Evolutionary conservation across 2,888 invertebrate species (phyloP).

Genomic region (Cephonodes hylas): DNA sequence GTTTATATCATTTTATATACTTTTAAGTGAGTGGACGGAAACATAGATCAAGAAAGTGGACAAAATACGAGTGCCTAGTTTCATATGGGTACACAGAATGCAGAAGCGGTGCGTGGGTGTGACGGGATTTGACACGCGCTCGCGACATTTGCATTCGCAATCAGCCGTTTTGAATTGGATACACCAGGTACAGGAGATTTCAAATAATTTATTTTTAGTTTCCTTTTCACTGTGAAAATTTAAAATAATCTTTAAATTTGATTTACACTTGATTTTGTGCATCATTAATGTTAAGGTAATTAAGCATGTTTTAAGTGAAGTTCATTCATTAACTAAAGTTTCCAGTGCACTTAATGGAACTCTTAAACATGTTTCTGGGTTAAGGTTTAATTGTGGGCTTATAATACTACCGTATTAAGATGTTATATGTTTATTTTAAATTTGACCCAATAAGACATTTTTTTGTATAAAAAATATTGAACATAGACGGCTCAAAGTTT

Average conservation of each 20-base stretch:
- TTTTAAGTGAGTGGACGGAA: background rate
- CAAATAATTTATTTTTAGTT: background rate
- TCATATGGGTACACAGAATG: conserved; percentile 13
- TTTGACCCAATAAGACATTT: background rate
- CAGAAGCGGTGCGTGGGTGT: conserved; percentile 47
- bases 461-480: background rate
- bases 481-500: conserved; percentile 43
- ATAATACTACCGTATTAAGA: background rate
- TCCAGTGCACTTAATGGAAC: too few species aligned
- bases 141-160: conserved; percentile 66
- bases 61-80: background rate
- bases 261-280: background rate
- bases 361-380: too few species aligned
- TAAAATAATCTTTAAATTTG: background rate
- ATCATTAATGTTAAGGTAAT: background rate
- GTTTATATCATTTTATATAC: background rate
- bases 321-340: background rate
- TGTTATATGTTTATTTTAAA: background rate
- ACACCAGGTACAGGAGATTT: background rate
- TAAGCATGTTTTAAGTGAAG: background rate
- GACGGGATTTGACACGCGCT: conserved; percentile 69
- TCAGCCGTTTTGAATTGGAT: conserved; percentile 40
- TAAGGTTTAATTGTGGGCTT: background rate
- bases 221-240: background rate
- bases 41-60: background rate